Evolutionary conservation across 1,140 invertebrate species (phyloP).

Genomic region (Philotrypesis tridentata): DNA sequence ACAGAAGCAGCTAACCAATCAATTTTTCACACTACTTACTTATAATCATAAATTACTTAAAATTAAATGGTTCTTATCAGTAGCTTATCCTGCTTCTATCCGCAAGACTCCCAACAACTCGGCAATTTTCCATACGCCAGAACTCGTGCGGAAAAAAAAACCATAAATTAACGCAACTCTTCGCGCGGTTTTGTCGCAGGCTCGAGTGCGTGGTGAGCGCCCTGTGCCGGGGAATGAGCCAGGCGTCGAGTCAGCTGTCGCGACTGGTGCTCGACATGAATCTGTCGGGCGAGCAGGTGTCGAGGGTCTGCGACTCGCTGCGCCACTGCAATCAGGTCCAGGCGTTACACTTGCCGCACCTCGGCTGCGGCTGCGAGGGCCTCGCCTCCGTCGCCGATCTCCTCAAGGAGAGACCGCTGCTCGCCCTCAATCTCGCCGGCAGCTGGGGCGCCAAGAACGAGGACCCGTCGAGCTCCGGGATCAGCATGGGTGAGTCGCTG

Average conservation of each 20-base stretch:
- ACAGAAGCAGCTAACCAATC: too few relatives aligned
- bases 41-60: too few relatives aligned
- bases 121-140: too few relatives aligned
- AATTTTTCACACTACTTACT: too few relatives aligned
- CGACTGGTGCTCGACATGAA: constrained; percentile 75
- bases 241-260: constrained; percentile 65
- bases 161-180: too few relatives aligned
- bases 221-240: constrained; percentile 70
- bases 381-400: constrained; percentile 72
- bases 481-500: constrained; percentile 69
- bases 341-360: constrained; percentile 75
- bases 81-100: too few relatives aligned
- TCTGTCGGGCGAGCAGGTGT: constrained; percentile 73
- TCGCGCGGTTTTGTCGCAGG: constrained; percentile 64
- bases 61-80: too few relatives aligned
- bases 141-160: too few relatives aligned
- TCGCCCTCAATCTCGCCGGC: constrained; percentile 74
- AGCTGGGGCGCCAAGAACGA: constrained; percentile 73
- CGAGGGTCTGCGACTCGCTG: constrained; percentile 72
- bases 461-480: constrained; percentile 72
- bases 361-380: constrained; percentile 75
- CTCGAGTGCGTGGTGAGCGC: constrained; percentile 75
- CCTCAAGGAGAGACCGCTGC: constrained; percentile 70
- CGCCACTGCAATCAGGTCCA: constrained; percentile 72
- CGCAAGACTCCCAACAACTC: too few relatives aligned